These are phyloP conservation scores for Hypocryptadius cinnamomeus DNA, from an alignment of 2,113 vertebrate genomes.

Conservation along the genomic window DNA sequence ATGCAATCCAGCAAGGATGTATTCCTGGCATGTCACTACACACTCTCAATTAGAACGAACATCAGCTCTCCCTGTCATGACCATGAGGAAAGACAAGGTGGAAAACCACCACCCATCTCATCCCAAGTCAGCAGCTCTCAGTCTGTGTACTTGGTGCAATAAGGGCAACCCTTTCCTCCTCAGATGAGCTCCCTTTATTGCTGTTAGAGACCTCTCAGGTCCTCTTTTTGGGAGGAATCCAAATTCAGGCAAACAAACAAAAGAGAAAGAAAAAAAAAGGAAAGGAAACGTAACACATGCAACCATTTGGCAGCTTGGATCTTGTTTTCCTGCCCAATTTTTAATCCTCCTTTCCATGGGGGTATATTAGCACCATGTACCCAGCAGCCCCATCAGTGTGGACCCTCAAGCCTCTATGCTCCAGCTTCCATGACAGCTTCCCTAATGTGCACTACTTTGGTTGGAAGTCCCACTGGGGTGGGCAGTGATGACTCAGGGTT, in stretches of 20 bases:
- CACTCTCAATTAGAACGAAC: not conserved
- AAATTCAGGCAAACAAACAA: not conserved
- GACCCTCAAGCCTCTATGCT: not conserved
- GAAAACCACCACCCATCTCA: not conserved
- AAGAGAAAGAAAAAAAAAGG: not conserved
- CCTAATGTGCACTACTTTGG: not conserved
- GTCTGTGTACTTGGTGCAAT: not conserved
- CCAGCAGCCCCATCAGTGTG: accelerated
- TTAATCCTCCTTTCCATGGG: not conserved
- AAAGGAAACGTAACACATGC: not conserved
- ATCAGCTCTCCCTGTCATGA: not conserved
- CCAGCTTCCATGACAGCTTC: not conserved
- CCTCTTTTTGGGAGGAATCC: not conserved
- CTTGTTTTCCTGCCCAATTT: not conserved
- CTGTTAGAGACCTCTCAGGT: not conserved
- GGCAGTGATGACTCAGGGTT: not conserved
- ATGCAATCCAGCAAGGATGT: not conserved
- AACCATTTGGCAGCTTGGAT: not conserved
- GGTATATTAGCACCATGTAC: not conserved
- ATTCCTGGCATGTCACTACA: not conserved
- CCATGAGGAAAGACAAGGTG: not conserved
- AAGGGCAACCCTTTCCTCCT: not conserved
- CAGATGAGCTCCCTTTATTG: not conserved
- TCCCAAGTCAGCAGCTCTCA: not conserved
- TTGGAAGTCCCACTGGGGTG: not conserved